Conservation (phyloP, 2,113 vertebrate species). For the Talpa occidentalis region DNA sequence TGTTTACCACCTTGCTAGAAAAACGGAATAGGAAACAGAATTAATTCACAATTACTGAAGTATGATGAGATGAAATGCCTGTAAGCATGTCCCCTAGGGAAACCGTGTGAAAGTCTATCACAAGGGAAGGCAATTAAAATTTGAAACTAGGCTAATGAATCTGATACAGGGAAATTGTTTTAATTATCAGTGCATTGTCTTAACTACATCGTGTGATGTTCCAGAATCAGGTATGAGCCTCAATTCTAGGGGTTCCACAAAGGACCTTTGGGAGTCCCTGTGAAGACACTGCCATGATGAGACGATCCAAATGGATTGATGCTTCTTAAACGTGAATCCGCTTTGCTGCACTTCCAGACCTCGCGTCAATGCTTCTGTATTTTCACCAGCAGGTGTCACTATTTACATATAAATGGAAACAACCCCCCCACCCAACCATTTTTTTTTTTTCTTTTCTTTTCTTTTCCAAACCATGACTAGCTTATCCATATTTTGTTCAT, state of each 20-base stretch:
- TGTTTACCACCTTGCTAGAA: background rate
- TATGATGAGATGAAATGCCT: background rate
- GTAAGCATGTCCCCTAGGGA: background rate
- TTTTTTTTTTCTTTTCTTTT: background rate
- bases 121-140: background rate
- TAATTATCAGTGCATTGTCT: background rate
- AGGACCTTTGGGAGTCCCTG: background rate
- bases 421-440: no score
- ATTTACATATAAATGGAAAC: slow-evolving; percentile 47
- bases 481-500: background rate
- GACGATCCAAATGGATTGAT: background rate
- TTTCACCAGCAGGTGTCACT: slow-evolving; percentile 72
- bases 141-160: background rate
- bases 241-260: background rate
- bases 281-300: background rate
- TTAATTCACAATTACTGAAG: background rate
- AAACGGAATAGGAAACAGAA: background rate
- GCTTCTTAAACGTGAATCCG: background rate
- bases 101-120: background rate
- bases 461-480: background rate
- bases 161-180: background rate
- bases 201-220: background rate
- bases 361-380: background rate
- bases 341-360: background rate
- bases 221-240: background rate